Conservation (phyloP, 1,140 invertebrate genomes). For the Philaenus spumarius region DNA sequence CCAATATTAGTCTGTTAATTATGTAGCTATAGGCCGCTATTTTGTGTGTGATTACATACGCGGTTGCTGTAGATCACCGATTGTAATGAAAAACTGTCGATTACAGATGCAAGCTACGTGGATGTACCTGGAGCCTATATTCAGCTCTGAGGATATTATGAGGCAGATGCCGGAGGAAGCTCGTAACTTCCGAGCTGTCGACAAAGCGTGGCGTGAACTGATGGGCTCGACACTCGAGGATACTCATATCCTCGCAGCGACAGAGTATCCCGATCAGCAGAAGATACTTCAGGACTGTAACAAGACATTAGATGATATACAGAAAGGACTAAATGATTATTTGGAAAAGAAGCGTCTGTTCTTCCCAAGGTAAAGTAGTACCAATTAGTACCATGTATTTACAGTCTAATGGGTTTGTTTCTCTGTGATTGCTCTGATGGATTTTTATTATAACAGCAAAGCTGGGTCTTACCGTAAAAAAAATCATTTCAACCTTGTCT, state of each 20-base stretch:
- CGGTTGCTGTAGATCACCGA: too few relatives aligned
- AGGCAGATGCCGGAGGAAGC: constrained; percentile 95
- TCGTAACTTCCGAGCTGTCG: constrained; percentile 68
- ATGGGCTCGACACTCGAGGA: constrained; percentile 64
- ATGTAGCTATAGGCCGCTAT: too few relatives aligned
- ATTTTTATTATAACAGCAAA: too few relatives aligned
- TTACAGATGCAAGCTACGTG: constrained; percentile 58
- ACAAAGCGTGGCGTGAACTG: constrained; percentile 76
- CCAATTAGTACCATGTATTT: too few relatives aligned
- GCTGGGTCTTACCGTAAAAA: too few relatives aligned
- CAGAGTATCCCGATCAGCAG: constrained; percentile 73
- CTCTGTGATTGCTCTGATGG: too few relatives aligned
- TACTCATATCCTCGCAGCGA: constrained; percentile 71
- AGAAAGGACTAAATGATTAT: constrained; percentile 93
- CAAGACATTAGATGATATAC: constrained; percentile 75
- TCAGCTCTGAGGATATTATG: constrained; percentile 95
- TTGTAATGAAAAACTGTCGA: too few relatives aligned
- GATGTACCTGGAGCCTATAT: constrained; percentile 95
- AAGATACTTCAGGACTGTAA: constrained; percentile 60
- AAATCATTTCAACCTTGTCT: too few relatives aligned
- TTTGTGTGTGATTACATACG: too few relatives aligned
- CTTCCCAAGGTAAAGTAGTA: constrained; percentile 69
- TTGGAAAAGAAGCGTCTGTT: constrained; percentile 92
- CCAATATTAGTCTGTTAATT: too few relatives aligned
- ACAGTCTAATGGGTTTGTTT: too few relatives aligned